These are phyloP conservation scores for Margaritifera margaritifera DNA, from an alignment of 2,888 invertebrate genomes.

Conservation along the genomic window DNA sequence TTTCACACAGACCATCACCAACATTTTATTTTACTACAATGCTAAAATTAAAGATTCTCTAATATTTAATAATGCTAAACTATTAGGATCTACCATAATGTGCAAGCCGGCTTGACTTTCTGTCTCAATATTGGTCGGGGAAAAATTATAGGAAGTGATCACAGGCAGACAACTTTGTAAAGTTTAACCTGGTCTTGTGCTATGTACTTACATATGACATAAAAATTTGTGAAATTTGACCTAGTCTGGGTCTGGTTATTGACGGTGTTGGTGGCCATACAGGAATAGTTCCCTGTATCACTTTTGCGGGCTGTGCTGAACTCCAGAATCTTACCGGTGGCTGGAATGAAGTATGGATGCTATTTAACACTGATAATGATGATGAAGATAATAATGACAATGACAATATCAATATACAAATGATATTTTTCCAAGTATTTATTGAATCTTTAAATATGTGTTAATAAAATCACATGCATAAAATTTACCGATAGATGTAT, in stretches of 20 bases:
- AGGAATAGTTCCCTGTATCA: conserved; percentile 53
- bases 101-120: too few species aligned
- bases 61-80: too few species aligned
- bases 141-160: too few species aligned
- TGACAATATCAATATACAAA: not conserved
- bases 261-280: conserved; percentile 46
- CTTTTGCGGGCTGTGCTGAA: conserved; percentile 40
- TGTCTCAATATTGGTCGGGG: too few species aligned
- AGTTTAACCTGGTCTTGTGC: not conserved
- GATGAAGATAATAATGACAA: not conserved
- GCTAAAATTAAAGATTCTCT: too few species aligned
- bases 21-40: too few species aligned
- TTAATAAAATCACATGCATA: not conserved
- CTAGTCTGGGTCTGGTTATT: conserved; percentile 20
- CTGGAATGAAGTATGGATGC: conserved; percentile 16
- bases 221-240: conserved; percentile 27
- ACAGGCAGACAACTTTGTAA: too few species aligned
- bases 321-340: conserved; percentile 15
- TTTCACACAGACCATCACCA: too few species aligned
- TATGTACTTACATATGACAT: conserved; percentile 56
- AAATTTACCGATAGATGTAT: too few species aligned
- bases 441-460: not conserved
- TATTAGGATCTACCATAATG: too few species aligned
- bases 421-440: not conserved
- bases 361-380: not conserved